Evolutionary conservation across 2,888 invertebrate species (phyloP).

Genomic region (Cryptophagus acutangulus): DNA sequence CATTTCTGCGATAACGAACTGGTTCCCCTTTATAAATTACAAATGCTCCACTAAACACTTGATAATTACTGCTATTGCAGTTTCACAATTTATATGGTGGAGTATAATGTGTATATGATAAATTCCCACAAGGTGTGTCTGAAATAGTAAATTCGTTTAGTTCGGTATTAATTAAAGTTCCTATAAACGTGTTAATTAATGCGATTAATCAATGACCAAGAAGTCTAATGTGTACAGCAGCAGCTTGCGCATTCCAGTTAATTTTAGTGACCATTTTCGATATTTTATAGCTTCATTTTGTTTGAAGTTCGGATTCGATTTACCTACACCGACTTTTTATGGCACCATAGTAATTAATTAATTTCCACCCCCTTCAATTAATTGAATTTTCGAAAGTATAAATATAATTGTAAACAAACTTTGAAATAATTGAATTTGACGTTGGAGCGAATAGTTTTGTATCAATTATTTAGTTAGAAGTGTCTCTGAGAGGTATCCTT

Average conservation of each 20-base stretch:
- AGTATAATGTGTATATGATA: too few species aligned
- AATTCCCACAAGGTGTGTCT: conserved; percentile 1
- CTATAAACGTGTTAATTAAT: neutral
- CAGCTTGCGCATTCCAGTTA: neutral
- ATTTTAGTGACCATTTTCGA: conserved; percentile 5
- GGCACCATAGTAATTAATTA: too few species aligned
- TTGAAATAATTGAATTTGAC: too few species aligned
- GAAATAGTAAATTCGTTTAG: conserved; percentile 1
- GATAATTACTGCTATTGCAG: conserved; percentile 24
- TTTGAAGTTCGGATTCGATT: too few species aligned
- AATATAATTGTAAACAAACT: too few species aligned
- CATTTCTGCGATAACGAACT: conserved; percentile 27
- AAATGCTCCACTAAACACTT: conserved; percentile 27
- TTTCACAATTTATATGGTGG: conserved; percentile 13
- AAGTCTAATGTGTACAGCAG: conserved; percentile 2
- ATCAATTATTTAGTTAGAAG: conserved; percentile 22
- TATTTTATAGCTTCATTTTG: conserved; percentile 7
- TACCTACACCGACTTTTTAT: too few species aligned
- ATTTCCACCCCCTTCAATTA: too few species aligned
- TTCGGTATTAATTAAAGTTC: neutral
- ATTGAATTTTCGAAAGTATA: too few species aligned
- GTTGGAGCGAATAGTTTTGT: conserved; percentile 23
- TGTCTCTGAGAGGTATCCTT: conserved; percentile 20
- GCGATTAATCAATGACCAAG: conserved; percentile 1
- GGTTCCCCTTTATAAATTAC: conserved; percentile 20